Conservation (phyloP, 2,113 vertebrate genomes). For the Phodopus roborovskii region DNA sequence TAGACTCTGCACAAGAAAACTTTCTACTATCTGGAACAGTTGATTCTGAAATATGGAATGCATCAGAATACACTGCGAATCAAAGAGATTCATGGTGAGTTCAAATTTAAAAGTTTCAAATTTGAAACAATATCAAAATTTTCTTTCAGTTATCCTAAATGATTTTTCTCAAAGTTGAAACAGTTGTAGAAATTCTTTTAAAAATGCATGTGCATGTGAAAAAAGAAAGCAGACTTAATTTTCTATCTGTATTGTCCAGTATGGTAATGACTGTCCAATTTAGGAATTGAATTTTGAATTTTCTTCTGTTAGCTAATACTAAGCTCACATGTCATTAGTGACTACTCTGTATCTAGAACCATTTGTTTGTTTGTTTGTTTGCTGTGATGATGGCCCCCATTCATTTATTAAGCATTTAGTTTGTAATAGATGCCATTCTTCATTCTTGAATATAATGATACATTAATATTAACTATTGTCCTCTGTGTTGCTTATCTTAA, state of each 20-base stretch:
- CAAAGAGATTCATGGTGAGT: slow-evolving; percentile 96
- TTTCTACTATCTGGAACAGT: slow-evolving; percentile 97
- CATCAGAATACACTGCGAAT: slow-evolving; percentile 96
- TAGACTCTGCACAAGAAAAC: slow-evolving; percentile 98
- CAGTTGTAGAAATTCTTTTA: neutral
- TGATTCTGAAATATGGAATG: slow-evolving; percentile 97
- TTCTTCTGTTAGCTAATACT: slow-evolving; percentile 8
- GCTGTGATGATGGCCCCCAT: neutral
- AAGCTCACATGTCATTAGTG: neutral
- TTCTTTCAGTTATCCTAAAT: slow-evolving; percentile 8
- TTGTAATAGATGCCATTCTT: neutral
- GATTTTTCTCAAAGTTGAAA: neutral
- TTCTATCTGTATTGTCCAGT: neutral
- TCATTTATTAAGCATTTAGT: slow-evolving; percentile 12
- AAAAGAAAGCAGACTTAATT: slow-evolving; percentile 2
- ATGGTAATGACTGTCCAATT: neutral
- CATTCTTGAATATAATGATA: neutral
- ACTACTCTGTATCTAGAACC: neutral
- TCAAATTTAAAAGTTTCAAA: slow-evolving; percentile 3
- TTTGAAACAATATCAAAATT: slow-evolving; percentile 36
- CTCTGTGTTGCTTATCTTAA: neutral
- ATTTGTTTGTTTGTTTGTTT: neutral
- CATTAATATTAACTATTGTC: neutral
- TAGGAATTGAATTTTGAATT: slow-evolving; percentile 45
- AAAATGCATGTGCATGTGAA: neutral